Percentiles rank a stretch among this genome's conserved stretches.
phyloP scores from a whole-genome alignment of 1,140 invertebrate species.

The Tetranychus cinnabarinus region DNA sequence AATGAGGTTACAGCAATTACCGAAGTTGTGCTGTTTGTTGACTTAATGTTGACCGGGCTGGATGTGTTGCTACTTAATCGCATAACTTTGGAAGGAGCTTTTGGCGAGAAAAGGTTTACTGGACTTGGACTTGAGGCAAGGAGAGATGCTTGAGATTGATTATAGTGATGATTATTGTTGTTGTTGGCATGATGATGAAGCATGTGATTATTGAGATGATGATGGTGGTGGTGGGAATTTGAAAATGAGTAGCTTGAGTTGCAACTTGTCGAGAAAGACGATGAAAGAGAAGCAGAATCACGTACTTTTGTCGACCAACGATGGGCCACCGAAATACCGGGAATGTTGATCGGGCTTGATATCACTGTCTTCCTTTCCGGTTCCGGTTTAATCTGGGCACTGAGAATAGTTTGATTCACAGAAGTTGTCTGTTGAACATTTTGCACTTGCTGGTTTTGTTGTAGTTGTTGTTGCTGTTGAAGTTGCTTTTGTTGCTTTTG shows the following conservation, averaged over 20 bases:
- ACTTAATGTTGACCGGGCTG: no score
- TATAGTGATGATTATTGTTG: no score
- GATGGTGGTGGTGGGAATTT: no score
- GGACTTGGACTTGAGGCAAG: background rate
- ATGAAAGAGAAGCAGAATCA: background rate
- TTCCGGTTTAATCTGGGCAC: background rate
- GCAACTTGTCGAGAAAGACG: background rate
- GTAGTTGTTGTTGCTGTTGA: background rate
- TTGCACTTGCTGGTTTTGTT: background rate
- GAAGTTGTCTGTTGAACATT: no score
- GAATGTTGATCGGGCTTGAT: constrained; percentile 1
- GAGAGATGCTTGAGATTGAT: background rate
- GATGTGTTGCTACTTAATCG: background rate
- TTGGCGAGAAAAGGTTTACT: background rate
- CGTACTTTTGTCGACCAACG: background rate
- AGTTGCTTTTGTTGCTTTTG: background rate
- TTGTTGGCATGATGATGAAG: background rate
- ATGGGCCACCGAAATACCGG: background rate
- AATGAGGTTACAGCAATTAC: no score
- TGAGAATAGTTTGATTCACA: no score
- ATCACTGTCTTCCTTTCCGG: background rate
- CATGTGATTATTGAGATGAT: no score
- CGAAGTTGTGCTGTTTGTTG: no score
- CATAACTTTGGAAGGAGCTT: background rate
- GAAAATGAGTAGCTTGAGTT: no score